phyloP scores from a whole-genome alignment of 2,113 vertebrate species.

The Brachionichthys hirsutus region DNA sequence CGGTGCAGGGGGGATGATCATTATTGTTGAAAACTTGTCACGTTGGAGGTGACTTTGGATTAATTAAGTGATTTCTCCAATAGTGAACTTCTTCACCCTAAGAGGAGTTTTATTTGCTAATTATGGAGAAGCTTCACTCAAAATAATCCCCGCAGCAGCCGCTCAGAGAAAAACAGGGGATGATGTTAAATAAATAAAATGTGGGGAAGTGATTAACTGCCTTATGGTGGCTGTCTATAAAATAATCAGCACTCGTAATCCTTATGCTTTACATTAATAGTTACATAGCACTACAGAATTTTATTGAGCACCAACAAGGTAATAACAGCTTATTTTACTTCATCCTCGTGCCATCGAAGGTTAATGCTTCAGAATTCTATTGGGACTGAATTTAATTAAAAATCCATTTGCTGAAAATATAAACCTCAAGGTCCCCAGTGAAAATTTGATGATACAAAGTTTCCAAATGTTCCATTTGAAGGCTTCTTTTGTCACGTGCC shows the following conservation, averaged over 20 bases:
- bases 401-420: conserved; percentile 1
- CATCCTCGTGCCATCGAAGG: not conserved
- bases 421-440: not conserved
- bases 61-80: conserved; percentile 25
- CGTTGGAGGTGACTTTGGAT: conserved; percentile 22
- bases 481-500: not conserved
- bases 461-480: not conserved
- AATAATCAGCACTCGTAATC: conserved; percentile 22
- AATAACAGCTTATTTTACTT: conserved; percentile 4
- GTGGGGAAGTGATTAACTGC: not conserved
- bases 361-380: conserved; percentile 9
- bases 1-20: conserved; percentile 9
- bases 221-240: not conserved
- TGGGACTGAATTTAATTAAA: conserved; percentile 1
- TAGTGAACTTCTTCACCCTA: conserved; percentile 5
- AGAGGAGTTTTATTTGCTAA: conserved; percentile 17
- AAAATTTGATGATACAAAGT: not conserved
- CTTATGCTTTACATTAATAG: conserved; percentile 2
- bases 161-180: not conserved
- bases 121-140: not conserved
- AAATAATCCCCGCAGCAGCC: not conserved
- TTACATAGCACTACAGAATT: conserved; percentile 11
- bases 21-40: conserved; percentile 1
- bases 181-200: not conserved
- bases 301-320: not conserved